Conservation (phyloP, 1,140 invertebrate species). For the Lutraria rhynchaena region DNA sequence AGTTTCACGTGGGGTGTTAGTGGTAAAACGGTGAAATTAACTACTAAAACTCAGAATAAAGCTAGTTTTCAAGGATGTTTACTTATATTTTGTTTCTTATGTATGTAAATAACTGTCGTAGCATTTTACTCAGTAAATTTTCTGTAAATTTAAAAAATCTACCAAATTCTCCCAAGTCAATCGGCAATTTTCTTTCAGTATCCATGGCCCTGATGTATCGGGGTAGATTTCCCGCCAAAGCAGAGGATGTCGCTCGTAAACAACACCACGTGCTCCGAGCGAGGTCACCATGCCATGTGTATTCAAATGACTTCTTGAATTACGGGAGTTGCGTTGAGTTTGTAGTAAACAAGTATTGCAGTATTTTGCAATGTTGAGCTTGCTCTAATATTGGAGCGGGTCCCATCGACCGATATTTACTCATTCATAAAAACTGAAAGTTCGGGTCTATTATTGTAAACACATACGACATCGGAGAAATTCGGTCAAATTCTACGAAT, state of each 20-base stretch:
- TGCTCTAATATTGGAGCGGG: not conserved
- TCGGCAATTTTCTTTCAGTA: not conserved
- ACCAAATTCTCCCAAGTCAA: not conserved
- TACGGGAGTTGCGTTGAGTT: conserved; percentile 1
- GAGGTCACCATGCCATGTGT: conserved; percentile 42
- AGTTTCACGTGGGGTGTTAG: not conserved
- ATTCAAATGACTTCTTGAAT: conserved; percentile 27
- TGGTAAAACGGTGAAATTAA: no score
- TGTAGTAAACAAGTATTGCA: conserved; percentile 11
- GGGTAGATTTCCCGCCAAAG: conserved; percentile 43
- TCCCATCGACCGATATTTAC: conserved; percentile 4
- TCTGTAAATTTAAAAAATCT: not conserved
- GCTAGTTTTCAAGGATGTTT: no score
- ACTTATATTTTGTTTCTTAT: no score
- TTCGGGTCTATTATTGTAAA: no score
- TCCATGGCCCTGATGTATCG: not conserved
- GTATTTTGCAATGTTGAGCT: not conserved
- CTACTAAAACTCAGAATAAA: no score
- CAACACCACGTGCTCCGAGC: conserved; percentile 43
- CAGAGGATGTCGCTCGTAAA: conserved; percentile 7
- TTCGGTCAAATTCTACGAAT: no score
- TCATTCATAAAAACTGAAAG: conserved; percentile 15
- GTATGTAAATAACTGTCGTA: no score
- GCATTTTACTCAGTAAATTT: not conserved
- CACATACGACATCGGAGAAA: no score